phyloP scores from a whole-genome alignment of 2,113 vertebrate species.

The Cyprinodon brontotheroides region DNA sequence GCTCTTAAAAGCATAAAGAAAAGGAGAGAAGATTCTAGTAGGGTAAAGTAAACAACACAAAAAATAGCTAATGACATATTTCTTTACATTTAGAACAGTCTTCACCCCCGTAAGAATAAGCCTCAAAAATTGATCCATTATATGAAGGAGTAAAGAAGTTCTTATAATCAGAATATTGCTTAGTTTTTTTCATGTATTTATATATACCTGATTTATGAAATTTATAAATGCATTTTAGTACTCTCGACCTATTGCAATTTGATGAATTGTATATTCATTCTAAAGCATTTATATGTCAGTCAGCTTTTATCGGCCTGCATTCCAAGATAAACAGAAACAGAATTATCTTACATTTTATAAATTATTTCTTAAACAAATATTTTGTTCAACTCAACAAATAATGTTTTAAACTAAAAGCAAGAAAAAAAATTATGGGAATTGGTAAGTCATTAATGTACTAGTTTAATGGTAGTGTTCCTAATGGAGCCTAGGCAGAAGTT shows the following conservation, averaged over 20 bases:
- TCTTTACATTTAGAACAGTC: constrained; percentile 54
- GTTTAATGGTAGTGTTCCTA: not conserved
- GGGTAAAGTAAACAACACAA: constrained; percentile 27
- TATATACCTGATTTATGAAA: too few relatives aligned
- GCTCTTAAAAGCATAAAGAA: constrained; percentile 41
- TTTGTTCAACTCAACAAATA: not conserved
- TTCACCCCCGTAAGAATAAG: constrained; percentile 1
- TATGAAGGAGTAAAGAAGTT: not conserved
- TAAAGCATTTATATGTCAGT: too few relatives aligned
- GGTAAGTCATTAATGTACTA: not conserved
- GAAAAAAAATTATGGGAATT: not conserved
- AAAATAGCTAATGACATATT: constrained; percentile 57
- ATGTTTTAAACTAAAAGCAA: not conserved
- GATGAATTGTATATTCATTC: too few relatives aligned
- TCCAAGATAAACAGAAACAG: not conserved
- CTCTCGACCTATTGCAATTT: too few relatives aligned
- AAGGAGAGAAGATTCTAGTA: constrained; percentile 43
- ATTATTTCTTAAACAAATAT: not conserved
- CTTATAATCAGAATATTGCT: not conserved
- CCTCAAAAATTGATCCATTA: not conserved
- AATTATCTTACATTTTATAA: not conserved
- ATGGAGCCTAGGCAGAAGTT: too few relatives aligned
- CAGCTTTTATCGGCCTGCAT: too few relatives aligned
- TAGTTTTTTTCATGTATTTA: too few relatives aligned
- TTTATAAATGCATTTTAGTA: not conserved